Evolutionary conservation across 2,888 invertebrate species (phyloP).

Genomic region (Drosophila suboccidentalis): DNA sequence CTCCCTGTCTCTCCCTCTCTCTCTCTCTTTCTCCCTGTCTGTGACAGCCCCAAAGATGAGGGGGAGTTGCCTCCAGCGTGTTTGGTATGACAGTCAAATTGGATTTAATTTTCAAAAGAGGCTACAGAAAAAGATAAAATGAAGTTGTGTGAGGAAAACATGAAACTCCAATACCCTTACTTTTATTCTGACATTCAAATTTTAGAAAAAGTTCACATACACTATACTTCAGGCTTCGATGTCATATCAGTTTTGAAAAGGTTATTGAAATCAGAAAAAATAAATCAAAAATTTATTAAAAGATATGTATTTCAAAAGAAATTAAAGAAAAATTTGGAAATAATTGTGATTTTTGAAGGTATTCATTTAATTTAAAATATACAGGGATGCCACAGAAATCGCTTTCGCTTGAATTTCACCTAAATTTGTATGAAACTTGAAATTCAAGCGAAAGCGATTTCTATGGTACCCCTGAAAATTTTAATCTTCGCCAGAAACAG

Average conservation of each 20-base stretch:
- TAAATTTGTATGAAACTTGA: too few relatives aligned
- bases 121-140: slow-evolving; percentile 39
- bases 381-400: too few relatives aligned
- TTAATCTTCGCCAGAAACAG: neutral
- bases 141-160: slow-evolving; percentile 18
- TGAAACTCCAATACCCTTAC: slow-evolving; percentile 40
- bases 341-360: neutral
- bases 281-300: neutral
- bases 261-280: too few relatives aligned
- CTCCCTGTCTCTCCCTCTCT: neutral
- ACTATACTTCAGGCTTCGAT: neutral
- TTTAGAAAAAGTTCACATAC: slow-evolving; percentile 17
- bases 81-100: slow-evolving; percentile 64
- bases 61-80: slow-evolving; percentile 54
- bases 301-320: too few relatives aligned
- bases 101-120: slow-evolving; percentile 58
- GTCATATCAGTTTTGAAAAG: too few relatives aligned
- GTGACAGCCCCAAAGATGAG: slow-evolving; percentile 38
- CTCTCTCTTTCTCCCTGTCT: slow-evolving; percentile 15
- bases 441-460: too few relatives aligned
- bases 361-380: neutral
- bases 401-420: too few relatives aligned
- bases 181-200: slow-evolving; percentile 16
- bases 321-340: too few relatives aligned
- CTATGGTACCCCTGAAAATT: too few relatives aligned